Conservation (phyloP, 1,140 invertebrate species). For the Halesus radiatus region DNA sequence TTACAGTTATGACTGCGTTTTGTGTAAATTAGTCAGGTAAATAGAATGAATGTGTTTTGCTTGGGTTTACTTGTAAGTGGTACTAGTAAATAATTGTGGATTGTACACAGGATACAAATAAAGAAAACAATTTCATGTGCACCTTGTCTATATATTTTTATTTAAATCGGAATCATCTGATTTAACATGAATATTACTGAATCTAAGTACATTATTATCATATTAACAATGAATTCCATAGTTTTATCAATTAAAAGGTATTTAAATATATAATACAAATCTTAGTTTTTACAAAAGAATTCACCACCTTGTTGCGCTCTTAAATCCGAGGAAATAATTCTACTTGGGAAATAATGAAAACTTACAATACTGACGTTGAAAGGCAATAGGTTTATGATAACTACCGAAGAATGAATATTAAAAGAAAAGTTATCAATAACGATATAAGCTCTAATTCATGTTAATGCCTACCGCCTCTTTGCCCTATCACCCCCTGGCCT, state of each 20-base stretch:
- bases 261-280: conserved; percentile 54
- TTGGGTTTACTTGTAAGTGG: too few relatives aligned
- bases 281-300: conserved; percentile 26
- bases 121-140: conserved; percentile 40
- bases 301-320: neutral
- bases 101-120: conserved; percentile 9
- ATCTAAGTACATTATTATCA: conserved; percentile 56
- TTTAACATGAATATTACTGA: conserved; percentile 58
- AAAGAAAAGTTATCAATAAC: conserved; percentile 24
- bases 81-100: neutral
- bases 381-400: conserved; percentile 20
- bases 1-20: too few relatives aligned
- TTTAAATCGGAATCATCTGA: conserved; percentile 56
- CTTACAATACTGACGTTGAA: neutral
- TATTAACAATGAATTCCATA: conserved; percentile 57
- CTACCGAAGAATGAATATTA: conserved; percentile 25
- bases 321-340: neutral
- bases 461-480: conserved; percentile 36
- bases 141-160: conserved; percentile 51
- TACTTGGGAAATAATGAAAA: conserved; percentile 3
- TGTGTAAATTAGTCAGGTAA: too few relatives aligned
- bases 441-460: conserved; percentile 53
- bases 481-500: conserved; percentile 45
- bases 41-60: too few relatives aligned
- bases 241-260: conserved; percentile 53